Evolutionary conservation across 2,888 invertebrate species (phyloP).

Genomic region (Sarcophaga caerulescens): DNA sequence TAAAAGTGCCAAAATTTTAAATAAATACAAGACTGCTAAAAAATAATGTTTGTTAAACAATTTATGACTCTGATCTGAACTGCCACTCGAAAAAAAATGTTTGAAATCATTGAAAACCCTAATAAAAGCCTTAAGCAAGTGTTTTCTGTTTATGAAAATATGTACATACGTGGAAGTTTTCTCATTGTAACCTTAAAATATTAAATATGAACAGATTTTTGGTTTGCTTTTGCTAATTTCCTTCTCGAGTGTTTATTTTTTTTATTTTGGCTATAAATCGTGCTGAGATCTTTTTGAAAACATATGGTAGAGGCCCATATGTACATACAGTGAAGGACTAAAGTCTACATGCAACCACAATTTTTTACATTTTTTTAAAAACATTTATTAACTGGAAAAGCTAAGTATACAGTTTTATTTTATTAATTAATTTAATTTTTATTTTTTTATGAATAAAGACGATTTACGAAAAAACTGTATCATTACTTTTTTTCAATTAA

Average conservation of each 20-base stretch:
- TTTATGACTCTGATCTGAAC: conserved; percentile 22
- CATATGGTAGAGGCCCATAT: neutral
- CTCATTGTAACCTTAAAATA: no score
- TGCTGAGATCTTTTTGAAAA: conserved; percentile 24
- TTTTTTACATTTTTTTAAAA: no score
- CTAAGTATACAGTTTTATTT: no score
- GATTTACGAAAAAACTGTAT: no score
- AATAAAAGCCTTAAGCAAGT: neutral
- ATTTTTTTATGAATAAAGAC: no score
- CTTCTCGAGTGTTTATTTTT: neutral
- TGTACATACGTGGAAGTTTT: no score
- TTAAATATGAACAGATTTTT: neutral
- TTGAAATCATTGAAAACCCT: neutral
- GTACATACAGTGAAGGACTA: no score
- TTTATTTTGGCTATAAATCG: conserved; percentile 12
- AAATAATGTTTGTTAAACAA: conserved; percentile 24
- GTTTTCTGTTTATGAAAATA: neutral
- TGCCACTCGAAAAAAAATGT: neutral
- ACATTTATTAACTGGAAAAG: no score
- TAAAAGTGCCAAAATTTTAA: conserved; percentile 59
- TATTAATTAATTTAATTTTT: no score
- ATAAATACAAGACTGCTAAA: conserved; percentile 48
- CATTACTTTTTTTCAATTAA: no score
- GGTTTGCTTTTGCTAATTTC: no score
- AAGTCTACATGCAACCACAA: no score